Evolutionary conservation across 2,888 invertebrate genomes (phyloP), one percentile per base, ranked within the genome.

Genomic region (Frankliniella fusca): DNA sequence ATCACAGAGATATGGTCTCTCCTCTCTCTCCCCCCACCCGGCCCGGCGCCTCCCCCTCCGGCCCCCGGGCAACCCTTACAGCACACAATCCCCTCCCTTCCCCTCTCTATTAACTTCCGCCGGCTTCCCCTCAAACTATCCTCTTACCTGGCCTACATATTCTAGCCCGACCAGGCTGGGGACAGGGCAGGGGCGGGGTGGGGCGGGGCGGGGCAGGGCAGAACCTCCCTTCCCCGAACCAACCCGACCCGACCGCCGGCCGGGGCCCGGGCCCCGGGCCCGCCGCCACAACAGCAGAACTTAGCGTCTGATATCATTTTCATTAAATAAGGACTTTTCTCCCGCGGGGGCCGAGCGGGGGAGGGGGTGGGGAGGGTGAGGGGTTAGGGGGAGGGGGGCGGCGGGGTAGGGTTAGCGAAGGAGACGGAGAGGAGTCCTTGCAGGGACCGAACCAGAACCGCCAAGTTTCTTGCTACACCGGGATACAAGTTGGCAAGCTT

Each of bases 161-260:
- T 76, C 70, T 12, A 76, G 23, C 70, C 70, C 27, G 10, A 27
- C 70, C 70, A 38, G 38, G 38, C 38, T 5, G 38, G 38, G 38
- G 38, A 38, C 38, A 5, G 38, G 38, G 38, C n/a, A n/a, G n/a
- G n/a, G n/a, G n/a, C n/a, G n/a, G n/a, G n/a, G n/a, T n/a, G n/a
- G n/a, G n/a, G n/a, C n/a, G n/a, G n/a, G n/a, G n/a, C n/a, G n/a
- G n/a, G n/a, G n/a, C n/a, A n/a, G n/a, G n/a, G n/a, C n/a, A n/a
- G 38, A 38, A 2, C 38, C 38, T 5, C 38, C 38, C 20, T n/a
- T 27, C 54, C 70, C 49, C 15, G 15, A 48, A 79, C 70, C 82
- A 81, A 82, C 80, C 82, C 82, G 65, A 80, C 81, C 80, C 81
- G 81, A 76, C 76, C 81, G 85, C 85, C 85, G 86, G 86, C 86